These are phyloP conservation scores for Mionectes macconnelli DNA, from an alignment of 2,113 vertebrate genomes.

Conservation along the genomic window DNA sequence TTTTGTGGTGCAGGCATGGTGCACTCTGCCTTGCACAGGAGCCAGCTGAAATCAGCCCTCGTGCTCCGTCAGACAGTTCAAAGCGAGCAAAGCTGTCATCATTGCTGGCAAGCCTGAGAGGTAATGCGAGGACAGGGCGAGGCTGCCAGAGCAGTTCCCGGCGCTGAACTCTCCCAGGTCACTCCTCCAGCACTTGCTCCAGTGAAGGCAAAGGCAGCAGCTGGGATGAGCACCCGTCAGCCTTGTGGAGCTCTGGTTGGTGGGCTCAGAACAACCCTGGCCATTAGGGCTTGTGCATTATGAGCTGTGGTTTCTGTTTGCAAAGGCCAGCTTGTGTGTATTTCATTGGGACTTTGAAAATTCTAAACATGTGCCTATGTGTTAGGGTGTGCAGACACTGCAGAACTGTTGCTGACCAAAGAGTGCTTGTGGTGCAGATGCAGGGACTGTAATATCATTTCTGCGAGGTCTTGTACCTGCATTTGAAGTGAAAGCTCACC, in stretches of 20 bases:
- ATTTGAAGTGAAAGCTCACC: background rate
- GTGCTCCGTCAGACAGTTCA: conserved; percentile 19
- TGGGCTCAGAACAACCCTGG: rapidly evolving
- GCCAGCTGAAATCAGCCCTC: conserved; percentile 38
- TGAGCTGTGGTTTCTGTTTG: background rate
- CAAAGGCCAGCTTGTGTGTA: background rate
- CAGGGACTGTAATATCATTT: background rate
- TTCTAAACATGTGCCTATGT: rapidly evolving
- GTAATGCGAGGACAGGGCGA: conserved; percentile 35
- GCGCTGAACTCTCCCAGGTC: conserved; percentile 44
- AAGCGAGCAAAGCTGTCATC: conserved; percentile 52
- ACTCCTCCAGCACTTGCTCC: background rate
- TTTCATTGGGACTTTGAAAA: rapidly evolving
- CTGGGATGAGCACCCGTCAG: rapidly evolving
- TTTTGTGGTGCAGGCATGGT: conserved; percentile 5
- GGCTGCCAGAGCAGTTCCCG: conserved; percentile 31
- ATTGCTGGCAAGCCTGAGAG: background rate
- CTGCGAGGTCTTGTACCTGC: background rate
- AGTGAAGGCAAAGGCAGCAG: rapidly evolving
- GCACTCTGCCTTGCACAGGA: background rate
- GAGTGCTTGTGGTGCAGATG: background rate
- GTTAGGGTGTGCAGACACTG: background rate
- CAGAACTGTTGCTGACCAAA: background rate
- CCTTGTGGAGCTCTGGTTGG: rapidly evolving
- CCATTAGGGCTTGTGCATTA: background rate